phyloP scores from a whole-genome alignment of 30 jellyfish, hydroid and myxozoan genomes.

The Pelagia noctiluca region DNA sequence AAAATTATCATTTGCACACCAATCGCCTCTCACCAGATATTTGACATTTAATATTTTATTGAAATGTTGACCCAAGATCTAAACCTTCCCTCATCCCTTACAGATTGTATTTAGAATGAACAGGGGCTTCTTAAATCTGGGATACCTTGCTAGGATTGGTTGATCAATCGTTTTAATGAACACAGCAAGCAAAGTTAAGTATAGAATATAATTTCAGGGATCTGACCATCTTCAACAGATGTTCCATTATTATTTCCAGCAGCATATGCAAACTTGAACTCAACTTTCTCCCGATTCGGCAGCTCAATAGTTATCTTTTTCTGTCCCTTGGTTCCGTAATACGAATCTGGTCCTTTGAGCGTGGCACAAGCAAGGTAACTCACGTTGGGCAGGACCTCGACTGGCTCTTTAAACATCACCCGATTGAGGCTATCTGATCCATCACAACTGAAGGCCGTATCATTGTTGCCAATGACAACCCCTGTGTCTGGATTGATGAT shows the following conservation, averaged over 20 bases:
- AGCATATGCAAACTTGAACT: constrained; percentile 95
- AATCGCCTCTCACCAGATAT: too few species aligned
- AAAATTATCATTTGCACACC: too few species aligned
- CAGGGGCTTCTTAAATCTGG: too few species aligned
- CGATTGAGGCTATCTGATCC: constrained; percentile 95
- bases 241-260: constrained; percentile 99
- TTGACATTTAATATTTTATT: too few species aligned
- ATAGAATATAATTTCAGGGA: constrained; percentile 97
- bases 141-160: too few species aligned
- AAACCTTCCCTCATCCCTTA: too few species aligned
- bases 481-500: constrained; percentile 90
- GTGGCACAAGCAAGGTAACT: constrained; percentile 97
- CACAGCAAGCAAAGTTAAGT: too few species aligned
- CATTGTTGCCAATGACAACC: constrained; percentile 90
- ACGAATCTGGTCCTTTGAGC: constrained; percentile 94
- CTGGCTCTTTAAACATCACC: constrained; percentile 98
- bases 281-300: constrained; percentile 95
- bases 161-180: too few species aligned
- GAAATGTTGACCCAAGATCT: too few species aligned
- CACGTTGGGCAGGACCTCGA: constrained; percentile 87
- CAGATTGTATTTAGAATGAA: too few species aligned
- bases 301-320: constrained; percentile 87
- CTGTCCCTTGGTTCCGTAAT: constrained; percentile 93
- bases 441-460: constrained; percentile 98
- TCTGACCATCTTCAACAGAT: constrained; percentile 98